Conservation (phyloP, 2,113 vertebrate species). For the Amazona vittata region DNA sequence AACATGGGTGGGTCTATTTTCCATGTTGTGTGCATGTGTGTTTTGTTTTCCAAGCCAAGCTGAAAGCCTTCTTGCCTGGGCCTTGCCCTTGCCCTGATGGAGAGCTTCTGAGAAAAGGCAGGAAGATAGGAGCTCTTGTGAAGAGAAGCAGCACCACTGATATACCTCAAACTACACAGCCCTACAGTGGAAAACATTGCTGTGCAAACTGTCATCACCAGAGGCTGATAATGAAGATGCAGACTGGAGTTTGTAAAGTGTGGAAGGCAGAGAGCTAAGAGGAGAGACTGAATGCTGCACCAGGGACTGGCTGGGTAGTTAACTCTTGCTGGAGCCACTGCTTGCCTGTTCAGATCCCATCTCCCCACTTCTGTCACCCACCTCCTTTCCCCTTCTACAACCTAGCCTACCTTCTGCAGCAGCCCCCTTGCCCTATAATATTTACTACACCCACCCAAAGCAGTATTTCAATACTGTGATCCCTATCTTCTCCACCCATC, state of each 20-base stretch:
- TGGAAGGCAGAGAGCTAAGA: neutral
- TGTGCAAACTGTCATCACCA: slow-evolving; percentile 17
- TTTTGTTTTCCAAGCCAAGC: neutral
- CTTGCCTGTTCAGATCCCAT: neutral
- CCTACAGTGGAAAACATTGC: slow-evolving; percentile 34
- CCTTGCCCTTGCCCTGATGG: neutral
- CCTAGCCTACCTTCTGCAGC: neutral
- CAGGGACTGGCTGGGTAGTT: neutral
- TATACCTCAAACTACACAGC: neutral
- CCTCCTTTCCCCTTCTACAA: fast-evolving
- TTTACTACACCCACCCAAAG: neutral
- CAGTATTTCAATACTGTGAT: fast-evolving
- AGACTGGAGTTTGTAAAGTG: neutral
- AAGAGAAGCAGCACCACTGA: slow-evolving; percentile 10
- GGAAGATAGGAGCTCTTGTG: slow-evolving; percentile 25
- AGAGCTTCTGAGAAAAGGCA: neutral
- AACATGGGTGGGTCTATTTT: neutral
- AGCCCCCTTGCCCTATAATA: fast-evolving
- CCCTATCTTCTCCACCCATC: fast-evolving
- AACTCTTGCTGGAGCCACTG: neutral
- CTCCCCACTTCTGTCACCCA: neutral
- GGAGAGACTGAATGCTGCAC: neutral
- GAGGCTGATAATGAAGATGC: neutral
- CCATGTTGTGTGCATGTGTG: fast-evolving
- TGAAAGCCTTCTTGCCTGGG: neutral